Evolutionary conservation across 1,140 invertebrate genomes (phyloP), one percentile per base, ranked within the genome.

Genomic region (Aphis craccivora): DNA sequence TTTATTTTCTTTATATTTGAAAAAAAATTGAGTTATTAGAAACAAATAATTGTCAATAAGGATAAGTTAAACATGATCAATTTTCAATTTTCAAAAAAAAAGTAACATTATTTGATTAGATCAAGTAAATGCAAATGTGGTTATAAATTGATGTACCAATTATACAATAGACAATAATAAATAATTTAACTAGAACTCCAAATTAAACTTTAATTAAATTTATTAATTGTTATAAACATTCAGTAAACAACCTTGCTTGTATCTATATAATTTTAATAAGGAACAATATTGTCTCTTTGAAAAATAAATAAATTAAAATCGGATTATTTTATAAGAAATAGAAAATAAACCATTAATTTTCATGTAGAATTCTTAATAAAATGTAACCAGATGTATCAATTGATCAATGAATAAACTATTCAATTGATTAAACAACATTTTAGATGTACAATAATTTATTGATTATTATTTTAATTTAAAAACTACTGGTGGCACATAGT

Each of bases 1-100:
- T 67, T 90, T 90, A 30, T 30, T 90, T 96, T 95, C 94, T 97
- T 96, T 40, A 97, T 95, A 93, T 98, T 96, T 96, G 95, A 1
- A 95, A 94, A 14, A 97, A 97, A 60, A 20, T n/a, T n/a, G n/a
- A n/a, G n/a, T 30, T 67, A 30, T 67, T 67, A n/a, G 9, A n/a
- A 67, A n/a, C 0, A 67, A 67, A 67, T 67, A 30, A 8, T 67
- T 30, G 60, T 30, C 60, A n/a, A 30, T 9, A 60, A 60, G n/a
- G n/a, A n/a, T 11, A 55, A 55, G 53, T 23, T 23, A 55, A 25
- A 8, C 53, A 55, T 55, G 7, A 60, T 60, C 23, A 0, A 60
- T 60, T 60, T 60, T 11, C 30, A 30, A 60, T 60, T 60, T 60
- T 30, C 30, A 30, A 11, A 60, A 60, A 30, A 60, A 30, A 30